These are phyloP conservation scores for Ptilonorhynchus violaceus DNA, from an alignment of 2,113 vertebrate genomes.

Conservation along the genomic window DNA sequence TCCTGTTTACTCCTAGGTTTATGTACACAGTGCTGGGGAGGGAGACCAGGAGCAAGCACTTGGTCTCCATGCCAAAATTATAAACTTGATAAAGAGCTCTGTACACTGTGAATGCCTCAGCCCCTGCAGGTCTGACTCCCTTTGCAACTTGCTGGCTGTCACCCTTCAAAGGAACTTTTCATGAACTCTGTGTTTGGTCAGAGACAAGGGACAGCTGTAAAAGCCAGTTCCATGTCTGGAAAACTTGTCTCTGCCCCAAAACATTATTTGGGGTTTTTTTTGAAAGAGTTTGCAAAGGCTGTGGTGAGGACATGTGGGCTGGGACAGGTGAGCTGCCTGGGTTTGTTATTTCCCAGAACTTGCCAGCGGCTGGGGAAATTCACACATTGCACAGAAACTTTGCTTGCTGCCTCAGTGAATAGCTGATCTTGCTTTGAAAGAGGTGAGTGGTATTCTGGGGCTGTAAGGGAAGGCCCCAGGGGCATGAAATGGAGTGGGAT, in stretches of 20 bases:
- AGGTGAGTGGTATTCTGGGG: not conserved
- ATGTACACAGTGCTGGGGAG: slow-evolving; percentile 33
- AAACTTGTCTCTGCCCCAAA: not conserved
- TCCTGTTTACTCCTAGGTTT: slow-evolving; percentile 31
- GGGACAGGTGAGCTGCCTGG: not conserved
- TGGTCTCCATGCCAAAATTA: not conserved
- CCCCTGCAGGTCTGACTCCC: not conserved
- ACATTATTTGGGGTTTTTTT: not conserved
- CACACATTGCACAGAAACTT: not conserved
- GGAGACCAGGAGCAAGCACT: not conserved
- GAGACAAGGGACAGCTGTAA: not conserved
- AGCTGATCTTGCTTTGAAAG: not conserved
- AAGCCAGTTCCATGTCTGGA: not conserved
- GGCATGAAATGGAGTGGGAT: not conserved
- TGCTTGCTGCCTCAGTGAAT: not conserved
- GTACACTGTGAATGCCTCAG: not conserved
- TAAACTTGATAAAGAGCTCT: not conserved
- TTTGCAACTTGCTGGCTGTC: not conserved
- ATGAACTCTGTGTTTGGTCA: not conserved
- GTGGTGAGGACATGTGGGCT: not conserved
- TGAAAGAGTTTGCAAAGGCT: not conserved
- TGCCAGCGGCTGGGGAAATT: not conserved
- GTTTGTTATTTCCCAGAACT: not conserved
- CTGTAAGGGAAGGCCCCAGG: not conserved
- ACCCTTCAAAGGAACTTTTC: not conserved